Percentiles rank a stretch among this genome's conserved stretches.
Evolutionary conservation across 2,113 vertebrate genomes (phyloP).

Genomic region (Vimba vimba): DNA sequence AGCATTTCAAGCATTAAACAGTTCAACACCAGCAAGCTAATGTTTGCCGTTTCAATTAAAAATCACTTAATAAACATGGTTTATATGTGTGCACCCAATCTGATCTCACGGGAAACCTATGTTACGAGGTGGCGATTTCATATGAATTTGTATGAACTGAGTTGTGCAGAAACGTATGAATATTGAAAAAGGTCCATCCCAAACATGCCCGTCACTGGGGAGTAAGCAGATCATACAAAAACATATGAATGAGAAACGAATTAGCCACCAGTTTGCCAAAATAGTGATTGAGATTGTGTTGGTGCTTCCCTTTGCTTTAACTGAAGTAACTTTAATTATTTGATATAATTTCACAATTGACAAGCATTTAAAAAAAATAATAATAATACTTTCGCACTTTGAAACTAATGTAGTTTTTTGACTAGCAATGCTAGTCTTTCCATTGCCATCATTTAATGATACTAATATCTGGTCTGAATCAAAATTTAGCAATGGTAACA

Average conservation of each 20-base stretch:
- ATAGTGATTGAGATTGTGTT: too few species aligned
- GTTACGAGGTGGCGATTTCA: neutral
- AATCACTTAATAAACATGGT: too few species aligned
- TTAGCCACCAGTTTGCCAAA: too few species aligned
- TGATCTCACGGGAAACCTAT: too few species aligned
- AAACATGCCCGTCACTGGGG: too few species aligned
- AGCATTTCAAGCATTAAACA: neutral
- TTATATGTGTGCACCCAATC: neutral
- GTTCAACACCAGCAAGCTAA: neutral
- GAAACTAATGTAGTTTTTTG: neutral
- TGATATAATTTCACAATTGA: neutral
- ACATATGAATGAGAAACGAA: too few species aligned
- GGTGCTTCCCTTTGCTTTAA: neutral
- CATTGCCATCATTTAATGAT: neutral
- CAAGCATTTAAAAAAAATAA: neutral
- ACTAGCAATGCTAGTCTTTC: neutral
- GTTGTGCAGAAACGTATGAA: too few species aligned
- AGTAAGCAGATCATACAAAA: too few species aligned
- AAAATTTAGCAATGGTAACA: too few species aligned
- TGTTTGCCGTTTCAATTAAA: neutral
- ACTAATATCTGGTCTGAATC: neutral
- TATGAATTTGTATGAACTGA: too few species aligned
- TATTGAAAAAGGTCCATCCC: too few species aligned
- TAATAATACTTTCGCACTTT: neutral
- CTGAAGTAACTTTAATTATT: neutral